Conservation (phyloP, 2,888 invertebrate genomes). For the Eupsilia transversa region DNA sequence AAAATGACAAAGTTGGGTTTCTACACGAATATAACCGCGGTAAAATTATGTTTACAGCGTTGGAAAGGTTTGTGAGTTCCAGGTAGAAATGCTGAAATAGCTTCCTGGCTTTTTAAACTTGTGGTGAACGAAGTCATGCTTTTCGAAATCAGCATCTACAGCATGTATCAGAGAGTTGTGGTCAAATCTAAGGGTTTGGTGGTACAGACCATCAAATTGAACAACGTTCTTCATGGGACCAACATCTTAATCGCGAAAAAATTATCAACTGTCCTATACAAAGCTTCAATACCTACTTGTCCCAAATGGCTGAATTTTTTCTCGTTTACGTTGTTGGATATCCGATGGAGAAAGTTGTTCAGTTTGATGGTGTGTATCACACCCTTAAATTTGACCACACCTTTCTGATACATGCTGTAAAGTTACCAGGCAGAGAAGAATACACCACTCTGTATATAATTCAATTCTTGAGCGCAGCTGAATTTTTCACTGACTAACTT, state of each 20-base stretch:
- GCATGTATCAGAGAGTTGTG: neutral
- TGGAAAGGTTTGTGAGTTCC: neutral
- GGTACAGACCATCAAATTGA: neutral
- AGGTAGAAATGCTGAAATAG: neutral
- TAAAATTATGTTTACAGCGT: conserved; percentile 1
- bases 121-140: neutral
- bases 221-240: neutral
- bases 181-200: neutral
- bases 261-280: neutral
- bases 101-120: neutral
- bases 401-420: too few species aligned
- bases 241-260: neutral
- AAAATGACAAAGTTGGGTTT: conserved; percentile 9
- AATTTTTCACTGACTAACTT: neutral
- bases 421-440: neutral
- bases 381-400: too few species aligned
- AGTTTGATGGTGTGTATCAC: too few species aligned
- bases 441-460: neutral
- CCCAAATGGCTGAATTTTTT: too few species aligned
- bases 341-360: too few species aligned
- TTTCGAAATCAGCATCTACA: neutral
- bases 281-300: too few species aligned
- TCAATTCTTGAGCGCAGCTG: neutral
- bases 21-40: neutral
- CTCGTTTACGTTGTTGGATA: too few species aligned